A percentile compares a stretch with the other conserved stretches of the same genome.
phyloP scores from a whole-genome alignment of 2,888 invertebrate genomes.

The Therioaphis trifolii region DNA sequence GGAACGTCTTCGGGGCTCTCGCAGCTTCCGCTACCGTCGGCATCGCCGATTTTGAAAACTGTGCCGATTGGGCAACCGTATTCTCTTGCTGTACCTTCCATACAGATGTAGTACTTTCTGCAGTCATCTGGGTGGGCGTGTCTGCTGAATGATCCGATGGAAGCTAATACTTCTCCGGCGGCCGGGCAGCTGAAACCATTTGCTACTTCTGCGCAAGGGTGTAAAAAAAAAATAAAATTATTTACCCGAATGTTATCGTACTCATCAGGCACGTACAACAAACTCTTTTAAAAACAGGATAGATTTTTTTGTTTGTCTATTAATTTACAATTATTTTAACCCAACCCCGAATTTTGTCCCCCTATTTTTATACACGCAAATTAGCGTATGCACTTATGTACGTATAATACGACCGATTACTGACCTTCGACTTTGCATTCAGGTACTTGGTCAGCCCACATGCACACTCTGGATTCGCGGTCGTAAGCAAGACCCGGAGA shows the following conservation, averaged over 20 bases:
- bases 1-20: conserved; percentile 95
- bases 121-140: conserved; percentile 95
- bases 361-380: no score
- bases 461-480: conserved; percentile 90
- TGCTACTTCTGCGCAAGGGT: conserved; percentile 80
- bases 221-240: conserved; percentile 42
- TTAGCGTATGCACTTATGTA: no score
- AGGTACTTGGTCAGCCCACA: conserved; percentile 96
- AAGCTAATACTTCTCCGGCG: conserved; percentile 82
- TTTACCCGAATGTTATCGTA: no score
- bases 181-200: conserved; percentile 89
- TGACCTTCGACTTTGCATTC: conserved; percentile 90
- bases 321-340: no score
- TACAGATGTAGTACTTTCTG: conserved; percentile 94
- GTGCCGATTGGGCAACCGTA: conserved; percentile 96
- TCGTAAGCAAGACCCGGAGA: conserved; percentile 95
- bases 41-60: conserved; percentile 92
- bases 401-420: no score
- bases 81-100: conserved; percentile 90
- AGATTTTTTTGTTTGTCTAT: no score
- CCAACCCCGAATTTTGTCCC: no score
- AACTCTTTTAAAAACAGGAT: no score
- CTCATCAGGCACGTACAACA: no score
- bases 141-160: conserved; percentile 88
- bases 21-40: conserved; percentile 91